phyloP scores from a whole-genome alignment of 2,797 vertebrate species.

The Sphaeramia orbicularis region DNA sequence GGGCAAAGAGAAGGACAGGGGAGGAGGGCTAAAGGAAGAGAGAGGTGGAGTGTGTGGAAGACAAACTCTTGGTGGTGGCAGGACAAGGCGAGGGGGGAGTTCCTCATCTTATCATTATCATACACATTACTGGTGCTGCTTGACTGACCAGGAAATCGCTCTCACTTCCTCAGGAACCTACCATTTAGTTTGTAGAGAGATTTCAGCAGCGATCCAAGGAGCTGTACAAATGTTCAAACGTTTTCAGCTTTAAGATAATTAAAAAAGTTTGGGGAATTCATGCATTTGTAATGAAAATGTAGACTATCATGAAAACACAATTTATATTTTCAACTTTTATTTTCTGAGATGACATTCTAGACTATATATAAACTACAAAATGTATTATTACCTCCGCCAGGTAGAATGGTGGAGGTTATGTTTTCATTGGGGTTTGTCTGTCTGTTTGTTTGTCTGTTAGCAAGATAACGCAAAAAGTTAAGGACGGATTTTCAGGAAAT shows the following conservation, averaged over 20 bases:
- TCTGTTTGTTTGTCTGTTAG: too few relatives aligned
- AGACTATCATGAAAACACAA: too few relatives aligned
- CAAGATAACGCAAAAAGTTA: too few relatives aligned
- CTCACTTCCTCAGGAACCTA: constrained; percentile 68
- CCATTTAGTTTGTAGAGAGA: constrained; percentile 20
- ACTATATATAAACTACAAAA: background rate
- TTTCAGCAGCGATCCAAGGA: constrained; percentile 5
- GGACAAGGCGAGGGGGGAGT: background rate
- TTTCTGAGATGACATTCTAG: too few relatives aligned
- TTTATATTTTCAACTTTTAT: too few relatives aligned
- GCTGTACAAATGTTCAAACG: constrained; percentile 1
- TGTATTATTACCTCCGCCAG: too few relatives aligned
- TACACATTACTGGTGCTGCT: constrained; percentile 26
- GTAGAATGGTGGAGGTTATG: too few relatives aligned
- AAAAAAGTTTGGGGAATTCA: background rate
- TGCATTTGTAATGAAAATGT: background rate
- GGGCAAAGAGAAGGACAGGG: constrained; percentile 32
- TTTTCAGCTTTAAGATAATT: background rate
- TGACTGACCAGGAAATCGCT: constrained; percentile 61
- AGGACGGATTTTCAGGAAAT: too few relatives aligned
- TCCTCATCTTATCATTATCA: constrained; percentile 70
- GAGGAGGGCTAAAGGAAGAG: constrained; percentile 42
- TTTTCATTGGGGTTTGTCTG: too few relatives aligned
- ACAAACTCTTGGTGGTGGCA: background rate
- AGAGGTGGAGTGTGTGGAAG: constrained; percentile 61